Evolutionary conservation across 2,797 vertebrate species (phyloP), one percentile per base, ranked within the genome.

Genomic region (Oryzias sinensis): DNA sequence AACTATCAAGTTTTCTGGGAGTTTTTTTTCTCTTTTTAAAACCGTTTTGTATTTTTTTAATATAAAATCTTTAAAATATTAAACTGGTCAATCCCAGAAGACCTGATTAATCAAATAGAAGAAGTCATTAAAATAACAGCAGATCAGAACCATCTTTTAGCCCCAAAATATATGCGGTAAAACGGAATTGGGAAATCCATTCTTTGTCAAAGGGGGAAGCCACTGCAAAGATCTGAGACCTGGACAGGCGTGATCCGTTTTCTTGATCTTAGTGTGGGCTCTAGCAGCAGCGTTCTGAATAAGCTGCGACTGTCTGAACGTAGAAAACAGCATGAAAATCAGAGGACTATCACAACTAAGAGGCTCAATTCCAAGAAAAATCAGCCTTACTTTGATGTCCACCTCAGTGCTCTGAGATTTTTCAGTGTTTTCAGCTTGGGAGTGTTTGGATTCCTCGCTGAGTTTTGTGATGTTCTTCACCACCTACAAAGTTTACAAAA

Each of bases 341-440:
- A 29, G 70, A 43, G 79, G 25, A 67, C 65, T 37, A 64, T 77
- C 68, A 52, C 45, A 47, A 59, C 43, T 72, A 8, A 62, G 56
- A 50, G 43, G 60, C 29, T 55, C 45, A 4, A 15, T 47, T 55
- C 67, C 14, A 43, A 22, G 40, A 43, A 3, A 20, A 1, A 65
- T 44, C 18, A 4, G 25, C 1, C 82, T 79, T 74, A 93, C 92
- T 83, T 93, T 93, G 61, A 93, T 93, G 71, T 93, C 92, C 59
- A 93, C 91, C 79, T 93, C 92, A 22, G 92, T 93, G 83, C 92
- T 93, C 76, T 92, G 92, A 40, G 92, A 93, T 68, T 93, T 93
- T 80, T 91, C 90, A 0, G 92, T 93, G 41, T 66, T 90, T 73
- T 91, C 91, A 11, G 91, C 91, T 79, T 92, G 91, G 56, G 92